Evolutionary conservation across 53 echinoderm and acorn worm genomes (phyloP), one percentile per base, ranked within the genome.

Genomic region (Henricia sp.): DNA sequence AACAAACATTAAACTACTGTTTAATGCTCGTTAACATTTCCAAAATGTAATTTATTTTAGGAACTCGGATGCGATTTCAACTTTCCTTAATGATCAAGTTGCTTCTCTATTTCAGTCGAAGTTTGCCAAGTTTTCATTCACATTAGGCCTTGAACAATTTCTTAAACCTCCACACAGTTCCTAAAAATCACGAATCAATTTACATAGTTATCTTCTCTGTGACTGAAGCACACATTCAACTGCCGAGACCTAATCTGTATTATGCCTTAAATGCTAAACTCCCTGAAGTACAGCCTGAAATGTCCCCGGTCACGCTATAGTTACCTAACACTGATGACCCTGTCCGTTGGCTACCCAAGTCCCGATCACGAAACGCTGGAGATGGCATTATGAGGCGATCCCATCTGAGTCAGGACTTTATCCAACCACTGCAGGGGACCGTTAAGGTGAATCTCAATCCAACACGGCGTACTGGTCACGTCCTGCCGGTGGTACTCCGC

Each of bases 401-500:
- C 97, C 97, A 97, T 97, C 74, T 97, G 97, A 16, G 97, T 97
- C 27, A 97, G 86, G 58, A 97, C 97, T 72, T 97, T 97, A 58
- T 96, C 97, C 52, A 97, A 70, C 97, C 97, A 97, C 80, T 97
- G 97, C 39, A 97, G 74, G 11, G 97, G 97, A 1, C 97, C 97
- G 68, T 97, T 94, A 37, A 97, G 91, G 67, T 97, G 97, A 50
- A 97, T 97, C 85, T 97, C 97, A 20, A 97, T 97, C 97, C 97
- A 97, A 74, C 97, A 97, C 3, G 97, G 97, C 12, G 97, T 97
- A 39, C 94, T 94, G 74, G 97, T 97, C 39, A 97, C 97, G 56
- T 97, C 97, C 74, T 97, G 97, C 35, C 97, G 90, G 75, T 97
- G 97, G 78, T 97, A 97, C 82, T 97, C 97, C 0, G 97, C 97